These are phyloP conservation scores for Microctonus brassicae DNA, from an alignment of 2,888 invertebrate species.

Conservation along the genomic window DNA sequence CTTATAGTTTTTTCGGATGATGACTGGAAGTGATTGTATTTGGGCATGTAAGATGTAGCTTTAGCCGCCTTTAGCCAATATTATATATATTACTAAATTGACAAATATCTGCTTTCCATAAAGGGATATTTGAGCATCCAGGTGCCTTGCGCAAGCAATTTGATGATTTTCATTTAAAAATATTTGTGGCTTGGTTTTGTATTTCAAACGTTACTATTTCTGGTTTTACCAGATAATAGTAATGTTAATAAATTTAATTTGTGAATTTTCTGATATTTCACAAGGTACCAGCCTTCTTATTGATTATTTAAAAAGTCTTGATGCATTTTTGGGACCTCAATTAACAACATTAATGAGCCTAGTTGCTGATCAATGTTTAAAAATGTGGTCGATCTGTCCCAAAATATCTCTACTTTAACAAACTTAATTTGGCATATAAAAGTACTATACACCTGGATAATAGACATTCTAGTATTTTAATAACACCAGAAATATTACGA, in stretches of 20 bases:
- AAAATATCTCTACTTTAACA: constrained; percentile 88
- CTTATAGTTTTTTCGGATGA: too few species aligned
- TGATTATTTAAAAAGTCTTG: constrained; percentile 82
- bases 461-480: constrained; percentile 74
- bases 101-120: constrained; percentile 93
- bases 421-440: constrained; percentile 90
- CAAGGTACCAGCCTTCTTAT: constrained; percentile 75
- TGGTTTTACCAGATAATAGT: too few species aligned
- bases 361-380: constrained; percentile 81
- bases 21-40: too few species aligned
- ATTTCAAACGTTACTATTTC: too few species aligned
- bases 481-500: constrained; percentile 81
- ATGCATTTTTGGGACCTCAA: constrained; percentile 83
- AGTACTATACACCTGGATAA: constrained; percentile 80
- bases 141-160: constrained; percentile 85
- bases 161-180: constrained; percentile 81
- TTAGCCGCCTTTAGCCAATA: too few species aligned
- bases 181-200: constrained; percentile 83
- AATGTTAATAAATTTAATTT: too few species aligned
- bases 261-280: constrained; percentile 24
- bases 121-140: constrained; percentile 78
- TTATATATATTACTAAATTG: constrained; percentile 79
- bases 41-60: too few species aligned
- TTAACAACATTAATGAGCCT: constrained; percentile 79
- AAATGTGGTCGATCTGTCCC: constrained; percentile 72